phyloP scores from a whole-genome alignment of 2,113 vertebrate genomes.

The Lamprologus sp. region DNA sequence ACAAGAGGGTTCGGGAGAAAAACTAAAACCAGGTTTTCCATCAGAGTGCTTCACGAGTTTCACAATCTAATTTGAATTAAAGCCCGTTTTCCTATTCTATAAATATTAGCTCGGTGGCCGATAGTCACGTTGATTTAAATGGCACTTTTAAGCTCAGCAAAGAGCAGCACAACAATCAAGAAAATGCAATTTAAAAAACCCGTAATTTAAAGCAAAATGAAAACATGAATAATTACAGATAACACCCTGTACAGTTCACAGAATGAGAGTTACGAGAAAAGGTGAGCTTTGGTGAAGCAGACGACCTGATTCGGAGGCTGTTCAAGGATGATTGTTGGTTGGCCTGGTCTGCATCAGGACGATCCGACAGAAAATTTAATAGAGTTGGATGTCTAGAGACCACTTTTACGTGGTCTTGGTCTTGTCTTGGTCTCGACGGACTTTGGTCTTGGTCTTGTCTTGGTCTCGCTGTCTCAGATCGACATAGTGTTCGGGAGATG shows the following conservation, averaged over 20 bases:
- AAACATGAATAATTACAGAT: not conserved
- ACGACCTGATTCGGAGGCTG: not conserved
- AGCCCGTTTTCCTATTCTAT: not conserved
- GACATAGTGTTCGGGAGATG: too few species aligned
- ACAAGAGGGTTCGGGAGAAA: not conserved
- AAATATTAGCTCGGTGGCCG: rapidly evolving
- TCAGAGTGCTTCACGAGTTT: not conserved
- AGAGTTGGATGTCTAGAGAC: too few species aligned
- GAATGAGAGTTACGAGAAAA: not conserved
- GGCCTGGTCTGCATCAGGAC: not conserved
- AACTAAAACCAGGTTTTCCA: not conserved
- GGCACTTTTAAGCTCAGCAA: not conserved
- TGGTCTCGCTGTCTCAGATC: too few species aligned
- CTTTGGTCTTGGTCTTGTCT: too few species aligned
- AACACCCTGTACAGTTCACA: rapidly evolving
- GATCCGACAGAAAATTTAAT: rapidly evolving
- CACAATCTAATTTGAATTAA: not conserved
- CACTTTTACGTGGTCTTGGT: too few species aligned
- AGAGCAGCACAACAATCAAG: not conserved
- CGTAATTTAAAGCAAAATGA: rapidly evolving
- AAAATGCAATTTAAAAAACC: rapidly evolving
- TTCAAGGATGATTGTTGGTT: not conserved
- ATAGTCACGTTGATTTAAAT: not conserved
- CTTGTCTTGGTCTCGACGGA: too few species aligned
- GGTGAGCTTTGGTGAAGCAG: not conserved